These are phyloP conservation scores for Rhizomys pruinosus DNA, from an alignment of 2,113 vertebrate species.

Conservation along the genomic window DNA sequence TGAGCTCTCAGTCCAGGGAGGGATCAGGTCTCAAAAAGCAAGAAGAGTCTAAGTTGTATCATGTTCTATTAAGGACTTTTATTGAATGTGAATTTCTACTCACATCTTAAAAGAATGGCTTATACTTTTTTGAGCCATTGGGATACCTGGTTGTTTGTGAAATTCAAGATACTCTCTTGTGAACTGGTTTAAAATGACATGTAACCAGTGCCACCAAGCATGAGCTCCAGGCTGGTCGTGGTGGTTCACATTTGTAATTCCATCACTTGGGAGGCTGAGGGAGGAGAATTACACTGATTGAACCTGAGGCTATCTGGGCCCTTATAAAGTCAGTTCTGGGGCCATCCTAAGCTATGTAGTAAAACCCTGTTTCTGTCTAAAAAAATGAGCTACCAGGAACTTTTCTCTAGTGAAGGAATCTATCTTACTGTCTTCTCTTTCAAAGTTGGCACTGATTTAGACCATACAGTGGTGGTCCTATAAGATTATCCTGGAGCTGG, in stretches of 20 bases:
- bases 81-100: not conserved
- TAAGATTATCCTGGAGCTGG: not conserved
- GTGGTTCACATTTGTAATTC: not conserved
- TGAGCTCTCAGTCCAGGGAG: too few species aligned
- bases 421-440: not conserved
- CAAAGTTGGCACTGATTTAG: not conserved
- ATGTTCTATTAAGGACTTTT: not conserved
- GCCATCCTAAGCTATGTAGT: not conserved
- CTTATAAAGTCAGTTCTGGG: not conserved
- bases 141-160: not conserved
- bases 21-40: too few species aligned
- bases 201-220: not conserved
- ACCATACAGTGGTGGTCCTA: not conserved
- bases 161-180: not conserved
- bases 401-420: not conserved
- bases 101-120: not conserved
- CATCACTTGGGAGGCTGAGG: not conserved
- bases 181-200: not conserved
- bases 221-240: not conserved
- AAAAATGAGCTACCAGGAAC: not conserved
- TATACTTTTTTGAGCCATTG: not conserved
- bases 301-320: not conserved
- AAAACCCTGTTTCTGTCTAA: not conserved
- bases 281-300: not conserved
- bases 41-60: not conserved